phyloP scores from a whole-genome alignment of 2,888 invertebrate genomes.

The Melanotus villosus region DNA sequence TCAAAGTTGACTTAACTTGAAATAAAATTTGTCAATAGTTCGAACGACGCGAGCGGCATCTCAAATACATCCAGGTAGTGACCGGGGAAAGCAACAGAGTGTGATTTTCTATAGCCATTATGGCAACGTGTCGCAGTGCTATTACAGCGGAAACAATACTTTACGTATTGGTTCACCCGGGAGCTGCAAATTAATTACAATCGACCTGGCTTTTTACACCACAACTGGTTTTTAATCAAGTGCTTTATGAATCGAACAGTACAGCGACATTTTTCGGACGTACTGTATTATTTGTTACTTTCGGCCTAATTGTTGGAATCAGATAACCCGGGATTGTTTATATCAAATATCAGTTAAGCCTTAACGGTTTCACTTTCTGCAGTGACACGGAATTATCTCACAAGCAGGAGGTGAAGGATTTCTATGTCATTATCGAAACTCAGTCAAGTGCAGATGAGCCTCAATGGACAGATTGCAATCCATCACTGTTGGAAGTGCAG shows the following conservation, averaged over 20 bases:
- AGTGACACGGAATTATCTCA: conserved; percentile 19
- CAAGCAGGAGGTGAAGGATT: neutral
- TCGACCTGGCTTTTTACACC: conserved; percentile 35
- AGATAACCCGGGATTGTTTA: no score
- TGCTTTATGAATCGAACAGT: neutral
- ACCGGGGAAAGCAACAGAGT: neutral
- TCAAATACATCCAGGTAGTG: neutral
- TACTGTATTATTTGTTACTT: no score
- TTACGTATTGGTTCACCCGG: conserved; percentile 17
- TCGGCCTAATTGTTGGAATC: no score
- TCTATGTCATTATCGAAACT: conserved; percentile 23
- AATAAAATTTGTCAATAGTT: no score
- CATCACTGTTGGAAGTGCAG: conserved; percentile 17
- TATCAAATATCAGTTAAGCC: no score
- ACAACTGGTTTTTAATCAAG: conserved; percentile 37
- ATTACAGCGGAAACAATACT: conserved; percentile 16
- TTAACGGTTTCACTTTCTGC: neutral
- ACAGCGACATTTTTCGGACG: neutral
- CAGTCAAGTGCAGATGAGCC: conserved; percentile 22
- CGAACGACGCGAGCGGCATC: no score
- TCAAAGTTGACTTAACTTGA: no score
- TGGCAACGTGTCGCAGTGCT: conserved; percentile 12
- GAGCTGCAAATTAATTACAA: conserved; percentile 41
- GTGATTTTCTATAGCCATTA: conserved; percentile 11
- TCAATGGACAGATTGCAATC: conserved; percentile 30